Percentiles rank a stretch among this genome's conserved stretches.
Evolutionary conservation across 1,140 invertebrate genomes (phyloP).

Genomic region (Chlorops oryzae): DNA sequence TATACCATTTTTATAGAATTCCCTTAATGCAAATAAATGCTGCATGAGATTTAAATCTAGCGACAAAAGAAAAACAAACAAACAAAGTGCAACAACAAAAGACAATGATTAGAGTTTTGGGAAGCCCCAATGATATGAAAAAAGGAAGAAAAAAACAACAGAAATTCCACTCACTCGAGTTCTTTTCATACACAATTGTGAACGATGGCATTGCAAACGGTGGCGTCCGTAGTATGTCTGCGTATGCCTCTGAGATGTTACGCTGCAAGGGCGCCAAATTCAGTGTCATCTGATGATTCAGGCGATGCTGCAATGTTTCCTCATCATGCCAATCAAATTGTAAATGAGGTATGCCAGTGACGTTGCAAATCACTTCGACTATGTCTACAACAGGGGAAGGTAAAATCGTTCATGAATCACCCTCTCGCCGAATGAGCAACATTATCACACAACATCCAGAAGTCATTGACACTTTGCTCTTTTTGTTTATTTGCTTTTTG

Average conservation of each 20-base stretch:
- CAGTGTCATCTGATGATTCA: constrained; percentile 50
- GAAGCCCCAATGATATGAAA: background rate
- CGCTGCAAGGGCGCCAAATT: constrained; percentile 70
- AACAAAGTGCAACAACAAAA: background rate
- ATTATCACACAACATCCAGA: too few relatives aligned
- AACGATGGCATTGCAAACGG: constrained; percentile 70
- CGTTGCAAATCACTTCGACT: constrained; percentile 64
- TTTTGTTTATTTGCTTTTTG: too few relatives aligned
- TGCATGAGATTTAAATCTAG: constrained; percentile 33
- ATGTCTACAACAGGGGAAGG: constrained; percentile 25
- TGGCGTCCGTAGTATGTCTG: constrained; percentile 61
- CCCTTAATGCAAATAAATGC: constrained; percentile 30
- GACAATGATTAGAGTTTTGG: background rate
- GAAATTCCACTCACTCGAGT: constrained; percentile 52
- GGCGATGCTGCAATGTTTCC: constrained; percentile 44
- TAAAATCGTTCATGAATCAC: too few relatives aligned
- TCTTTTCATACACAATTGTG: constrained; percentile 74
- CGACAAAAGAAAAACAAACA: background rate
- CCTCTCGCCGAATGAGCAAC: too few relatives aligned
- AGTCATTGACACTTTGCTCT: too few relatives aligned
- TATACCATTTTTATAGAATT: constrained; percentile 38
- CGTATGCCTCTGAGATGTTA: constrained; percentile 61
- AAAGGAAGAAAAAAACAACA: background rate
- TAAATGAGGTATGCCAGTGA: constrained; percentile 61
- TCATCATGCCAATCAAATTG: constrained; percentile 61